phyloP scores from a whole-genome alignment of 92 coral and sea anemone genomes.

The Micromussa lordhowensis region DNA sequence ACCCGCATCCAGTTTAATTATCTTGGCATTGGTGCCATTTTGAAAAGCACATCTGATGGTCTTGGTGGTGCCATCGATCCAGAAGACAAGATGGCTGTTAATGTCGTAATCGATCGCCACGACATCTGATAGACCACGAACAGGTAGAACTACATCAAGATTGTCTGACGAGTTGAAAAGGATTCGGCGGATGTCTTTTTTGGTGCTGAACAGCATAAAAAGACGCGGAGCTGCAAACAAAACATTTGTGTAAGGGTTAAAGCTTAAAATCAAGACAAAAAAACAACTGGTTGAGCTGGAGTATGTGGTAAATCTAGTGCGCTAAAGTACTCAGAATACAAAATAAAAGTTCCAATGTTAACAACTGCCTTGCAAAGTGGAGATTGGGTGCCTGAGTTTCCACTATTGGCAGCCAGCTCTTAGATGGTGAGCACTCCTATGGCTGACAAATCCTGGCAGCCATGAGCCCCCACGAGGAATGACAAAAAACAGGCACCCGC shows the following conservation, averaged over 20 bases:
- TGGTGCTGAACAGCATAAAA: constrained; percentile 87
- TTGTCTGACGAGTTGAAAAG: constrained; percentile 82
- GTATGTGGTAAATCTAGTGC: not conserved
- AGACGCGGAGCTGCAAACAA: constrained; percentile 73
- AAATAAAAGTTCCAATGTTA: too few relatives aligned
- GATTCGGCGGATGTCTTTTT: constrained; percentile 75
- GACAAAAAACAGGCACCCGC: too few relatives aligned
- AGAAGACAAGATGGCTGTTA: constrained; percentile 80
- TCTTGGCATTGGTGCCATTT: constrained; percentile 69
- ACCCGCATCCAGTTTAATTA: constrained; percentile 31
- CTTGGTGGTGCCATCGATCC: constrained; percentile 74
- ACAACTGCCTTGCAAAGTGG: too few relatives aligned
- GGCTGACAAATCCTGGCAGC: too few relatives aligned
- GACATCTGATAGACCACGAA: constrained; percentile 66
- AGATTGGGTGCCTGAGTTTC: too few relatives aligned
- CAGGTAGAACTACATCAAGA: constrained; percentile 79
- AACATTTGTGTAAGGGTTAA: not conserved
- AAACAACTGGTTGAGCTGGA: not conserved
- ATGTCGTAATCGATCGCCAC: constrained; percentile 86
- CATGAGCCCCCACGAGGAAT: too few relatives aligned
- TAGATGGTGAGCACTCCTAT: too few relatives aligned
- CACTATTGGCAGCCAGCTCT: too few relatives aligned
- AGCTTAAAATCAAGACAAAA: not conserved
- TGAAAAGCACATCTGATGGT: constrained; percentile 69
- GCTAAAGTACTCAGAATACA: not conserved